Percentiles rank a stretch among this genome's conserved stretches.
These are phyloP conservation scores for Coptotermes formosanus DNA, from an alignment of 1,140 invertebrate genomes.

Conservation along the genomic window DNA sequence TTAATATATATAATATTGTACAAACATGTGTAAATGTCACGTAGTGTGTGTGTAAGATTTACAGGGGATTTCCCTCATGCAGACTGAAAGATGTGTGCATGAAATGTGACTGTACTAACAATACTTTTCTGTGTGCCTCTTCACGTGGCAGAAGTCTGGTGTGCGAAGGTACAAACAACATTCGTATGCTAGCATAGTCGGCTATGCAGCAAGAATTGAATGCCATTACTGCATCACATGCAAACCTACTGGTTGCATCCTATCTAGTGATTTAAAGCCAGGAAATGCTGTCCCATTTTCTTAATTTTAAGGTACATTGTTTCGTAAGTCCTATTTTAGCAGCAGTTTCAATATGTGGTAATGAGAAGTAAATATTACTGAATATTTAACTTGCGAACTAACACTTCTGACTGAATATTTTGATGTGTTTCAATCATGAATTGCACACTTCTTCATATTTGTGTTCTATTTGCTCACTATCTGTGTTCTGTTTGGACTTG, in stretches of 20 bases:
- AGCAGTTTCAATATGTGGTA: neutral
- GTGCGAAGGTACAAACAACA: neutral
- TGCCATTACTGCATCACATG: neutral
- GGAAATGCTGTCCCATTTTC: neutral
- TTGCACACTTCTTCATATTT: neutral
- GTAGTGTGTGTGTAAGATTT: slow-evolving; percentile 25
- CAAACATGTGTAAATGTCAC: slow-evolving; percentile 28
- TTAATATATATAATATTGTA: slow-evolving; percentile 30
- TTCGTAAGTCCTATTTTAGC: slow-evolving; percentile 8
- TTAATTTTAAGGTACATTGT: neutral
- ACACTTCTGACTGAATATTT: slow-evolving; percentile 1
- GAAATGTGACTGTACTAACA: slow-evolving; percentile 19
- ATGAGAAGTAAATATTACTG: neutral
- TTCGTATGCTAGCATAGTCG: too few species aligned
- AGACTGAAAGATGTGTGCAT: slow-evolving; percentile 14
- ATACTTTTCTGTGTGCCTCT: too few species aligned
- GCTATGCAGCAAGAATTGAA: too few species aligned
- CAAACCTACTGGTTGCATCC: neutral
- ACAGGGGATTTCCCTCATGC: slow-evolving; percentile 1
- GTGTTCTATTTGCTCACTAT: neutral
- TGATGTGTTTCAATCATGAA: neutral
- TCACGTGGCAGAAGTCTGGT: neutral
- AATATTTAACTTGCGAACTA: neutral
- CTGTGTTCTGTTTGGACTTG: neutral
- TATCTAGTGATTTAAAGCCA: neutral